phyloP scores from a whole-genome alignment of 2,888 invertebrate species.

The Eumerus sabulonum region DNA sequence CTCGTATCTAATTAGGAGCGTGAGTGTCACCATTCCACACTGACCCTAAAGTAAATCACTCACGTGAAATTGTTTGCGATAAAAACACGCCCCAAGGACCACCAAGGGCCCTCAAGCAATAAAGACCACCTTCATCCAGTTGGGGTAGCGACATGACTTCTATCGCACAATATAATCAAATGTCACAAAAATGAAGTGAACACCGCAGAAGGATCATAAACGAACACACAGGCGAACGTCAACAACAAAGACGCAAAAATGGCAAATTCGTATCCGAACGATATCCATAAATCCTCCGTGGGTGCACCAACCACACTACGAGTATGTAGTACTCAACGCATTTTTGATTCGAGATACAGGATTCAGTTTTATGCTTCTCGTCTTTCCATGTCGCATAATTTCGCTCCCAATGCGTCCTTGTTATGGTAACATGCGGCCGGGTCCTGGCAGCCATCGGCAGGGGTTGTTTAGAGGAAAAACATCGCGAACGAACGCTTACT shows the following conservation, averaged over 20 bases:
- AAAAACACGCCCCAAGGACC: slow-evolving; percentile 34
- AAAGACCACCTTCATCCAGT: not conserved
- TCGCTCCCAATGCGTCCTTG: slow-evolving; percentile 25
- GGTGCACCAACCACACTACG: slow-evolving; percentile 10
- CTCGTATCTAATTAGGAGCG: slow-evolving; percentile 41
- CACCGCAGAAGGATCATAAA: slow-evolving; percentile 47
- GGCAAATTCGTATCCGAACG: slow-evolving; percentile 35
- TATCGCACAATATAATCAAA: slow-evolving; percentile 54
- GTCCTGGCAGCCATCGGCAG: not conserved
- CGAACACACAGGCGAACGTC: too few relatives aligned
- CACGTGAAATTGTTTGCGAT: slow-evolving; percentile 56
- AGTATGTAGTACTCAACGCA: slow-evolving; percentile 16
- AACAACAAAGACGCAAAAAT: slow-evolving; percentile 14
- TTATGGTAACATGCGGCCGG: slow-evolving; percentile 13
- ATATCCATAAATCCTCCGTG: slow-evolving; percentile 50
- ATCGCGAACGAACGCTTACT: too few relatives aligned
- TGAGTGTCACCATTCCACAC: slow-evolving; percentile 35
- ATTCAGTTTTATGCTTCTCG: slow-evolving; percentile 3
- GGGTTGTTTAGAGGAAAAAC: slow-evolving; percentile 22
- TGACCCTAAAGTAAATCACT: slow-evolving; percentile 60
- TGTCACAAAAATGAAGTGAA: slow-evolving; percentile 59
- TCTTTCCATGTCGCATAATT: slow-evolving; percentile 31
- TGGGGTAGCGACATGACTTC: slow-evolving; percentile 3
- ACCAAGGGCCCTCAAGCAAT: not conserved
- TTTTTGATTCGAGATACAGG: slow-evolving; percentile 10